Conservation (phyloP, 2,797 vertebrate species). For the Argentina silus region DNA sequence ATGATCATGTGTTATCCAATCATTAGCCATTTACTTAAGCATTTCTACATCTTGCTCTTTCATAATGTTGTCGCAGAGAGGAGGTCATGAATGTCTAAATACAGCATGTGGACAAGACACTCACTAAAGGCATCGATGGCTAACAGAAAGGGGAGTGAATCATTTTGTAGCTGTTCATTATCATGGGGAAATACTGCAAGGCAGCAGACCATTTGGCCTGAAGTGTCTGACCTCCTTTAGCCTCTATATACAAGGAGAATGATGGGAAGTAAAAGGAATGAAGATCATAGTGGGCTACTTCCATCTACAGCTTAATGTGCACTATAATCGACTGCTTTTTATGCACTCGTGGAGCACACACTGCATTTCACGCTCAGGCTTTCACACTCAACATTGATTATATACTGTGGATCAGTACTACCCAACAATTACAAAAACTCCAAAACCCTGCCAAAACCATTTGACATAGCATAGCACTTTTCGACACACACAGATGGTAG, state of each 20-base stretch:
- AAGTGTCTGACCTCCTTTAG: conserved; percentile 35
- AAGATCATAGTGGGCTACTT: not conserved
- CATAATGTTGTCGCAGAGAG: conserved; percentile 32
- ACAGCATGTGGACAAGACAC: too few species aligned
- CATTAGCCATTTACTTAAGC: not conserved
- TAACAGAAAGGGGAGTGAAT: not conserved
- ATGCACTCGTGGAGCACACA: not conserved
- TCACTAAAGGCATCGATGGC: too few species aligned
- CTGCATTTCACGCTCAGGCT: not conserved
- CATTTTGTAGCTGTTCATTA: not conserved
- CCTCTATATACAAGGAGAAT: not conserved
- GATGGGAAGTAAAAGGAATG: not conserved
- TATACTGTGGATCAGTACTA: too few species aligned
- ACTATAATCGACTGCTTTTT: too few species aligned
- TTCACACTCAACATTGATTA: not conserved
- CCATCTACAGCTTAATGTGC: not conserved
- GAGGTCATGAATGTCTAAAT: not conserved
- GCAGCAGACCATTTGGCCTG: conserved; percentile 46
- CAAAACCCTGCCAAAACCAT: not conserved
- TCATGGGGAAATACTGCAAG: conserved; percentile 33
- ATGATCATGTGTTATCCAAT: not conserved
- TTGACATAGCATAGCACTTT: not conserved
- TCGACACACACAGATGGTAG: too few species aligned
- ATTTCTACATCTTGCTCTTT: not conserved
- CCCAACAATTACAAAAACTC: too few species aligned